These are phyloP conservation scores for Notiomystis cincta DNA, from an alignment of 2,113 vertebrate genomes.

Conservation along the genomic window DNA sequence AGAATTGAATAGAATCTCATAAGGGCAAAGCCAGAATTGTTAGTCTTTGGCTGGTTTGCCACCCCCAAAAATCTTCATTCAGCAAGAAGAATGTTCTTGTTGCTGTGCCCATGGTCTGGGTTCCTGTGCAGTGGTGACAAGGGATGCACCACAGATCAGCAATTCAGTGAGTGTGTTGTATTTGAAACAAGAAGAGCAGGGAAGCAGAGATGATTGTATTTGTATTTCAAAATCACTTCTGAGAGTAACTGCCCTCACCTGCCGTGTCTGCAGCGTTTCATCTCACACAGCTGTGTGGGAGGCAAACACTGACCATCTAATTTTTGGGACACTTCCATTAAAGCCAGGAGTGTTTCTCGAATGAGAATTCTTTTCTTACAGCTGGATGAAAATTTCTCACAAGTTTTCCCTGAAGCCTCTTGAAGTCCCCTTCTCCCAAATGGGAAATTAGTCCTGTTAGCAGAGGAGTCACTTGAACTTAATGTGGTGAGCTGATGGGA, in stretches of 20 bases:
- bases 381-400: neutral
- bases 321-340: neutral
- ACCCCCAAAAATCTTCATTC: neutral
- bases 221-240: neutral
- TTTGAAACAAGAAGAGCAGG: neutral
- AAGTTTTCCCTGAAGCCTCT: neutral
- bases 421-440: neutral
- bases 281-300: neutral
- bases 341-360: neutral
- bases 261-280: fast-evolving
- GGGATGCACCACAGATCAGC: neutral
- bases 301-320: neutral
- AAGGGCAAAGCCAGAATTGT: neutral
- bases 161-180: neutral
- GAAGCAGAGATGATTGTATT: neutral
- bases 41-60: neutral
- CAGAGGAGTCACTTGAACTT: neutral
- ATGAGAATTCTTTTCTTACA: neutral
- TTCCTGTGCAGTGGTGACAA: neutral
- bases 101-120: neutral
- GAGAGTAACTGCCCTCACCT: neutral
- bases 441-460: neutral
- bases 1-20: neutral
- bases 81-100: neutral
- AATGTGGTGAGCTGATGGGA: neutral